A percentile compares a stretch with the other conserved stretches of the same genome.
Conservation (phyloP, 2,113 vertebrate species). For the human region GRCh38 chr6:168062501-168063000, state of each 20-base stretch:
- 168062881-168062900: slow-evolving; percentile 87
- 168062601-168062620: too few relatives aligned
- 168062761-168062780: rapidly evolving
- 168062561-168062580: too few relatives aligned
- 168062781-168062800: neutral
- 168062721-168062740: slow-evolving; percentile 88
- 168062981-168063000: neutral
- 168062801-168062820: too few relatives aligned
- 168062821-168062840: rapidly evolving
- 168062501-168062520: too few relatives aligned
- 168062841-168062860: neutral
- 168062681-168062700: slow-evolving; percentile 92
- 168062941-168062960: slow-evolving; percentile 93
- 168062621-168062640: neutral
- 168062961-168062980: slow-evolving; percentile 69
- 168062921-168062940: slow-evolving; percentile 90
- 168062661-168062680: slow-evolving; percentile 89
- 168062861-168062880: neutral
- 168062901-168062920: slow-evolving; percentile 93
- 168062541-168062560: neutral
- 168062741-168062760: slow-evolving; percentile 74
- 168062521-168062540: neutral
- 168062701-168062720: slow-evolving; percentile 92
- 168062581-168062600: rapidly evolving
- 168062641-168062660: neutral